Percentiles rank a stretch among this genome's conserved stretches.
Evolutionary conservation across 1,140 invertebrate species (phyloP).

Genomic region (Trinorchestia longiramus): DNA sequence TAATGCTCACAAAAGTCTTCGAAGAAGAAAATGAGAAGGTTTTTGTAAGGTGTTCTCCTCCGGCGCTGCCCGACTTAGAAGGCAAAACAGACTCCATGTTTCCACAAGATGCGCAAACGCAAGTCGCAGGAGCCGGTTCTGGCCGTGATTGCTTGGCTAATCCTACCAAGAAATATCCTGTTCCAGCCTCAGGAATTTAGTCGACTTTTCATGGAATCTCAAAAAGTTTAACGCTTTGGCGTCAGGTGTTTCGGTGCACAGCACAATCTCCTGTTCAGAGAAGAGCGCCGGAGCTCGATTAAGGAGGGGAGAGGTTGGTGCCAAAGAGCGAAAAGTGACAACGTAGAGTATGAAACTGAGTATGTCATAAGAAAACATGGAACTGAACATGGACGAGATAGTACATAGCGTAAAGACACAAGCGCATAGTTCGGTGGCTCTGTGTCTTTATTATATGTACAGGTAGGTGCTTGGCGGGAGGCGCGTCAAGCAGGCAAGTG

Average conservation of each 20-base stretch:
- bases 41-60: background rate
- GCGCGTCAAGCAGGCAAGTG: no score
- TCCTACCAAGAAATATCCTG: background rate
- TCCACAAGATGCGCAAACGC: background rate
- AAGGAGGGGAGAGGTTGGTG: background rate
- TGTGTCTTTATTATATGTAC: no score
- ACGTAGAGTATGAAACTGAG: no score
- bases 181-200: constrained; percentile 5
- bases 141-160: constrained; percentile 12
- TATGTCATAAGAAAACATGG: no score
- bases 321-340: no score
- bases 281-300: background rate
- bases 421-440: no score
- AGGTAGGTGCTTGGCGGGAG: no score
- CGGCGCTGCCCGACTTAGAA: background rate
- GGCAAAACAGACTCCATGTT: background rate
- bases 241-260: background rate
- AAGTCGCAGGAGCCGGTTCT: background rate
- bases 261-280: background rate
- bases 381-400: no score
- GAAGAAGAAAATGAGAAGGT: background rate
- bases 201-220: constrained; percentile 14
- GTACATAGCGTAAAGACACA: no score
- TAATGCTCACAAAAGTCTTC: background rate
- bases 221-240: background rate